These are phyloP conservation scores for Schlechtendalia chinensis DNA, from an alignment of 1,140 invertebrate genomes.

Conservation along the genomic window DNA sequence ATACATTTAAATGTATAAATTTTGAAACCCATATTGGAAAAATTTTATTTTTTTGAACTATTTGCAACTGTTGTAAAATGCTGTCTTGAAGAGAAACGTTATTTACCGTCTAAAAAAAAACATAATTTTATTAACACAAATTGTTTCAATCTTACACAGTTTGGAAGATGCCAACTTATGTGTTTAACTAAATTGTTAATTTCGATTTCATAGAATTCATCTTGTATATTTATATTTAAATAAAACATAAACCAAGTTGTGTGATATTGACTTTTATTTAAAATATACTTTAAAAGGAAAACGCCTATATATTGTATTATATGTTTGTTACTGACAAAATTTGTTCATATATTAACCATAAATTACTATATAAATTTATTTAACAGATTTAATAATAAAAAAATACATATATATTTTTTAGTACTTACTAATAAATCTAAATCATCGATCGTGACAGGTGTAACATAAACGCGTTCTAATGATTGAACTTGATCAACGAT, in stretches of 20 bases:
- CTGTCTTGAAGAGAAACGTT: slow-evolving; percentile 30
- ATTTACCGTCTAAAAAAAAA: slow-evolving; percentile 18
- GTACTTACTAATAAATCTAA: slow-evolving; percentile 22
- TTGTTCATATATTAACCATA: not conserved
- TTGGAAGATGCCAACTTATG: not conserved
- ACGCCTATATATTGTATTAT: not conserved
- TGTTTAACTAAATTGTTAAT: not conserved
- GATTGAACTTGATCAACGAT: not conserved
- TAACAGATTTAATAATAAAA: not conserved
- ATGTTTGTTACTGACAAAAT: not conserved
- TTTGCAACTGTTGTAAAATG: slow-evolving; percentile 31
- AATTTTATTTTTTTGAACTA: slow-evolving; percentile 4
- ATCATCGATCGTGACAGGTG: slow-evolving; percentile 11
- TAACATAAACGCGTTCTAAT: slow-evolving; percentile 6
- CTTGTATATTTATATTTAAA: not conserved
- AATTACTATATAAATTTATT: not conserved
- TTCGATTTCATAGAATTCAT: not conserved
- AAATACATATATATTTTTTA: not conserved
- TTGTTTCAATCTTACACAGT: not conserved
- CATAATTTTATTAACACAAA: not conserved
- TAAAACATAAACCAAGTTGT: not conserved
- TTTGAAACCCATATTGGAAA: slow-evolving; percentile 39
- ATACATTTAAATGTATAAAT: slow-evolving; percentile 34
- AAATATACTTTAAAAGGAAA: too few species aligned
- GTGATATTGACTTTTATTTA: not conserved